Conservation (phyloP, 1,140 invertebrate species). For the Trachelipus rathkii region DNA sequence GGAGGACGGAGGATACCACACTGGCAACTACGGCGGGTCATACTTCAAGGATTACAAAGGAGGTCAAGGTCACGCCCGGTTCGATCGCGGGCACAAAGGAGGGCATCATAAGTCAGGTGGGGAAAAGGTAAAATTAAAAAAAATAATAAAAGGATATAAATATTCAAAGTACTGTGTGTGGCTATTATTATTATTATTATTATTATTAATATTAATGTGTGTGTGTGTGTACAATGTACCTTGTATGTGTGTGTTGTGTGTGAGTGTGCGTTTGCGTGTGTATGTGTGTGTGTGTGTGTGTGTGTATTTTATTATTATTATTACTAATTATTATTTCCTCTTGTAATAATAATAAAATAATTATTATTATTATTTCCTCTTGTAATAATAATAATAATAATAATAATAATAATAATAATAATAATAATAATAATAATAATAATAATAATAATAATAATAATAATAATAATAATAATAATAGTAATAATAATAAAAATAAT, state of each 20-base stretch:
- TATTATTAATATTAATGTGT: too few species aligned
- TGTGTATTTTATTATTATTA: too few species aligned
- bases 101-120: constrained; percentile 38
- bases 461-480: too few species aligned
- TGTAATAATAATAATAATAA: background rate
- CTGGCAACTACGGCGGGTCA: background rate
- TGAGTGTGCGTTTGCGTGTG: too few species aligned
- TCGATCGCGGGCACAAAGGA: constrained; percentile 37
- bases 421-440: background rate
- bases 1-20: background rate
- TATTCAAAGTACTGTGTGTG: too few species aligned
- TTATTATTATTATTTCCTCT: too few species aligned
- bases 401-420: background rate
- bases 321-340: too few species aligned
- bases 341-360: background rate
- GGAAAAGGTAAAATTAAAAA: constrained; percentile 20
- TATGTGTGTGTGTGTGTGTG: too few species aligned
- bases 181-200: too few species aligned
- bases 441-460: background rate
- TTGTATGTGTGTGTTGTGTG: too few species aligned
- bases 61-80: constrained; percentile 30
- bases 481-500: background rate
- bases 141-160: background rate
- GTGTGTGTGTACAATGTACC: too few species aligned
- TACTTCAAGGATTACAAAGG: constrained; percentile 13